These are phyloP conservation scores for Colistium nudipinnis DNA, from an alignment of 2,113 vertebrate genomes.

Conservation along the genomic window DNA sequence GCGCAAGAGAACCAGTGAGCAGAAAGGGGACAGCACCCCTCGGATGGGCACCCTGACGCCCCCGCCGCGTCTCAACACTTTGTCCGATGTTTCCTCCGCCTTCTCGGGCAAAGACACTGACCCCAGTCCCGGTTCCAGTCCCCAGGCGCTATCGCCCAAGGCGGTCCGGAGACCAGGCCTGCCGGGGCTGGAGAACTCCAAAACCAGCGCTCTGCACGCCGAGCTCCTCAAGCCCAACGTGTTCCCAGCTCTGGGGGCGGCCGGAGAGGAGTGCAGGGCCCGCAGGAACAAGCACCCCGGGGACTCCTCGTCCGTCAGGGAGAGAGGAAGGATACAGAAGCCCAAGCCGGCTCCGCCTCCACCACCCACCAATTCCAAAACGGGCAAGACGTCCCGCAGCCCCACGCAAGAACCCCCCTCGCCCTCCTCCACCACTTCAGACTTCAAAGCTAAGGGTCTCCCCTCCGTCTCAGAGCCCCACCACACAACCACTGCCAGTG, in stretches of 20 bases:
- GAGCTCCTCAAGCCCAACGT: constrained; percentile 79
- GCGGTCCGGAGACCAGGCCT: constrained; percentile 82
- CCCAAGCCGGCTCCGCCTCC: constrained; percentile 91
- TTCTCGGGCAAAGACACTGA: constrained; percentile 82
- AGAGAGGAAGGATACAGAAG: constrained; percentile 88
- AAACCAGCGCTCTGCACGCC: constrained; percentile 81
- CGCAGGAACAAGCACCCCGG: constrained; percentile 86
- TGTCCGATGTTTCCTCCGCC: constrained; percentile 81
- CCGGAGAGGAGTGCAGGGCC: constrained; percentile 85
- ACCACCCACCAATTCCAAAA: constrained; percentile 83
- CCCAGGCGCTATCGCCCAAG: constrained; percentile 88
- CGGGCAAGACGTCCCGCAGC: constrained; percentile 83
- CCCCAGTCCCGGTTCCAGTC: constrained; percentile 89
- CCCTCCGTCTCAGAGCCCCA: constrained; percentile 75
- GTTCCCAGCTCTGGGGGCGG: constrained; percentile 78
- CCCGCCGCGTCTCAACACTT: constrained; percentile 83
- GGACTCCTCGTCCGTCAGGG: constrained; percentile 82
- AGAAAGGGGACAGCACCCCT: constrained; percentile 79
- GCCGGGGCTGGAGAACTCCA: constrained; percentile 83
- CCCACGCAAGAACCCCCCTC: constrained; percentile 83
- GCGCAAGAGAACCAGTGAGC: constrained; percentile 87
- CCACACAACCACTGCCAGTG: constrained; percentile 75
- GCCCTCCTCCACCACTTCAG: constrained; percentile 43
- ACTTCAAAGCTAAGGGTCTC: constrained; percentile 81
- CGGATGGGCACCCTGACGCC: constrained; percentile 87